A percentile compares a stretch with the other conserved stretches of the same genome.
phyloP scores from a whole-genome alignment of 2,888 invertebrate genomes.

The Cryptus armator region DNA sequence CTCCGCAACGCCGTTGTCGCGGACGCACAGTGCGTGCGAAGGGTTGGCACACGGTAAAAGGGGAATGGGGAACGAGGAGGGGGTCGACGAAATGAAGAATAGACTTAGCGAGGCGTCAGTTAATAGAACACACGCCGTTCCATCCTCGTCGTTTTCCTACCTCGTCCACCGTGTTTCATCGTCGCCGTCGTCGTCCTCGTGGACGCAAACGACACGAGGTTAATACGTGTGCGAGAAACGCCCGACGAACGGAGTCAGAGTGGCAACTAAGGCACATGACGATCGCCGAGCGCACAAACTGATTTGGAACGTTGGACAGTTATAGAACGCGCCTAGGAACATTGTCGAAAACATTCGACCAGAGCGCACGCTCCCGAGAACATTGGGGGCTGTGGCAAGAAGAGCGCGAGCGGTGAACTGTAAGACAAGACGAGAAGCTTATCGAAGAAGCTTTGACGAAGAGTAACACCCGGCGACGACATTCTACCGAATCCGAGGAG shows the following conservation, averaged over 20 bases:
- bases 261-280: slow-evolving; percentile 42
- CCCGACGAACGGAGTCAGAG: slow-evolving; percentile 41
- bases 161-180: neutral
- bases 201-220: slow-evolving; percentile 34
- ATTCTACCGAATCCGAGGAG: too few relatives aligned
- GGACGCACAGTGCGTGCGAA: neutral
- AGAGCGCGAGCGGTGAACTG: slow-evolving; percentile 3
- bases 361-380: slow-evolving; percentile 27
- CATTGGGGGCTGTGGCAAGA: neutral
- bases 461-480: too few relatives aligned
- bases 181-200: slow-evolving; percentile 52
- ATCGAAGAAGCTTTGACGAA: neutral
- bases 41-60: neutral
- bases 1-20: neutral
- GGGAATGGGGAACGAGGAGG: neutral
- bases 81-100: slow-evolving; percentile 73
- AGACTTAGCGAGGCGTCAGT: slow-evolving; percentile 69
- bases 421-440: slow-evolving; percentile 12
- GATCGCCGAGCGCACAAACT: slow-evolving; percentile 74
- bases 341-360: slow-evolving; percentile 83
- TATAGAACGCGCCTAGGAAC: slow-evolving; percentile 83
- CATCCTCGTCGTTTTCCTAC: neutral
- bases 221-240: slow-evolving; percentile 14
- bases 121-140: neutral
- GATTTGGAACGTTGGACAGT: slow-evolving; percentile 83